Percentiles rank a stretch among this genome's conserved stretches.
Evolutionary conservation across 2,888 invertebrate genomes (phyloP).

Genomic region (Xestoiulus laeticollis): DNA sequence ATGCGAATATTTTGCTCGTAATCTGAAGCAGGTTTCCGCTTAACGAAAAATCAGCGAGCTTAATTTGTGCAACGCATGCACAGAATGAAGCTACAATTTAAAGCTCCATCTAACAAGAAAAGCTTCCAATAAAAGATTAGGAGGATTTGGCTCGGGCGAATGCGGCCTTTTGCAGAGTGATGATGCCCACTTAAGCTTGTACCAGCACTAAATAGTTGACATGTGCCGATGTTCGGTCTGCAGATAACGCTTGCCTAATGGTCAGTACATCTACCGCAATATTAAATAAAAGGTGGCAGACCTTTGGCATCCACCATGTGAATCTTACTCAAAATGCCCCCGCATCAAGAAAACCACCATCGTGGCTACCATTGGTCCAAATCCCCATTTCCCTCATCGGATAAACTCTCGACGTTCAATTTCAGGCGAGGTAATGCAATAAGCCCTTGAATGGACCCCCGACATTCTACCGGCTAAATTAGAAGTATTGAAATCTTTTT

Average conservation of each 20-base stretch:
- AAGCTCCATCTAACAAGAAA: constrained; percentile 12
- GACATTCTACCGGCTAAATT: background rate
- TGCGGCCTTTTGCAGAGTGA: background rate
- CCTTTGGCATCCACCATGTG: background rate
- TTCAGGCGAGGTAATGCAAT: background rate
- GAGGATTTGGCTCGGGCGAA: background rate
- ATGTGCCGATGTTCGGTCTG: constrained; percentile 3
- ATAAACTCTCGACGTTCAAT: constrained; percentile 34
- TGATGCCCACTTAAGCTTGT: background rate
- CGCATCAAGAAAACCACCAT: background rate
- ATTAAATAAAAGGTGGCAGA: constrained; percentile 32
- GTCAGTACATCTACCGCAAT: constrained; percentile 14
- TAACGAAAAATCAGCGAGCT: background rate
- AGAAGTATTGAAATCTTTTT: background rate
- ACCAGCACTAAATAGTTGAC: constrained; percentile 18
- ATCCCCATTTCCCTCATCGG: background rate
- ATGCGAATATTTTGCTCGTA: background rate
- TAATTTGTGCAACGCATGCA: constrained; percentile 10
- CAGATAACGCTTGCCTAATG: constrained; percentile 22
- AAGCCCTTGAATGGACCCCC: constrained; percentile 36
- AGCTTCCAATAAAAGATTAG: constrained; percentile 17
- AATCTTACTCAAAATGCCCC: background rate
- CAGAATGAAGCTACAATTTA: background rate
- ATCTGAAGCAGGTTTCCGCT: background rate
- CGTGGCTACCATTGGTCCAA: background rate